These are phyloP conservation scores for Pteria penguin DNA, from an alignment of 2,888 invertebrate genomes.

Conservation along the genomic window DNA sequence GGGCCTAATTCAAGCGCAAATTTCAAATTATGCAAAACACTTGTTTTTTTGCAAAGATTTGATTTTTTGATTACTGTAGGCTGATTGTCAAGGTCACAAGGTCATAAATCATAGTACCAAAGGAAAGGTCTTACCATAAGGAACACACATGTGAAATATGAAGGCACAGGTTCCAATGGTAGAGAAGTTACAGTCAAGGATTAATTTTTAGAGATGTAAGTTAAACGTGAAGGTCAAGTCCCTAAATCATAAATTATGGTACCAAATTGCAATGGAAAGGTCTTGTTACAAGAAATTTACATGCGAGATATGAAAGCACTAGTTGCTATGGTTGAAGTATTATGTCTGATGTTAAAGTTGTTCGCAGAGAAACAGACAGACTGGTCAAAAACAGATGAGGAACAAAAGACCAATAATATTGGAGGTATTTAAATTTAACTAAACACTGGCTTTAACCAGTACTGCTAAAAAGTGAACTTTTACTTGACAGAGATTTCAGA, in stretches of 20 bases:
- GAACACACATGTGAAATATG: neutral
- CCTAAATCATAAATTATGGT: neutral
- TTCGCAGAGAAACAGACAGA: too few species aligned
- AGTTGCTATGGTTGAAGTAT: neutral
- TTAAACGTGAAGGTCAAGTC: neutral
- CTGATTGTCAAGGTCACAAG: neutral
- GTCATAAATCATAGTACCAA: neutral
- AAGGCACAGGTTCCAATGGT: neutral
- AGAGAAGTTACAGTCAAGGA: neutral
- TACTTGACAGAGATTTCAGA: too few species aligned
- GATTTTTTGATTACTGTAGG: too few species aligned
- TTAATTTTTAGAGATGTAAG: neutral
- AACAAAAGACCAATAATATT: neutral
- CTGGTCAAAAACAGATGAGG: neutral
- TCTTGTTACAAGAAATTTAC: neutral
- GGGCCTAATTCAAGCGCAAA: too few species aligned
- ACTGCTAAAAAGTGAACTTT: too few species aligned
- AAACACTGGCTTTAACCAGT: too few species aligned
- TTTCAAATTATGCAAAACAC: too few species aligned
- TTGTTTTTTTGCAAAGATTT: too few species aligned
- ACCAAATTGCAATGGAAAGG: neutral
- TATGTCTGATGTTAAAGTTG: neutral
- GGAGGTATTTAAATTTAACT: too few species aligned
- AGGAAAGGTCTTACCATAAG: neutral
- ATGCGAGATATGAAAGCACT: neutral